Percentiles rank a stretch among this genome's conserved stretches.
These are phyloP conservation scores for Orientallactaga bullata DNA, from an alignment of 2,113 vertebrate genomes.

Conservation along the genomic window DNA sequence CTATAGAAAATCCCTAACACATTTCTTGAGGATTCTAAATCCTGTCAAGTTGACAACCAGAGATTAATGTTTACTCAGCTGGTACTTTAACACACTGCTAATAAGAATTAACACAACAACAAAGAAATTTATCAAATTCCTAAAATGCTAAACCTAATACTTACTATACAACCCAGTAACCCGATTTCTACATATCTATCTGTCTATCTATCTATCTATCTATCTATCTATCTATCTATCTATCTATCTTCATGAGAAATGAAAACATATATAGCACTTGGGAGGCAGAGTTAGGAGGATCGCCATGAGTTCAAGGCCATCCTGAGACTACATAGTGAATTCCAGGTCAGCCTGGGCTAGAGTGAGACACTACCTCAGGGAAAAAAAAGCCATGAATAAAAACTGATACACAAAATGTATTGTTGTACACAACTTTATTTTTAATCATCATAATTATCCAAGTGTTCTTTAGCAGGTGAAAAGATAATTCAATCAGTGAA, in stretches of 20 bases:
- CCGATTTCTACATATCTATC: background rate
- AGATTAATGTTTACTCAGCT: background rate
- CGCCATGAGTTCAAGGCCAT: no score
- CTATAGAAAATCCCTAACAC: no score
- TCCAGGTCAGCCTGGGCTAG: no score
- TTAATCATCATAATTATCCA: background rate
- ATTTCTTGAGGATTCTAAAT: no score
- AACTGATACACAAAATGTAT: no score
- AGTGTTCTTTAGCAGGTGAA: slow-evolving; percentile 1
- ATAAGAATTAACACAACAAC: background rate
- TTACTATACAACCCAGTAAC: background rate
- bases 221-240: no score
- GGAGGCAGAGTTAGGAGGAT: no score
- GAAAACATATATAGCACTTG: background rate
- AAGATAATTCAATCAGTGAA: background rate
- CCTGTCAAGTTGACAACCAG: no score
- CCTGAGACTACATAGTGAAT: no score
- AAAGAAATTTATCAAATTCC: background rate
- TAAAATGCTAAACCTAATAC: background rate
- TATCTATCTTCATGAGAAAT: background rate
- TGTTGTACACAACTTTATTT: background rate
- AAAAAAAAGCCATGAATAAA: background rate
- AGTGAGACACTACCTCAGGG: no score
- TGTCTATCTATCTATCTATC: no score
- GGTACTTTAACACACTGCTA: background rate